Base-by-base conservation (phyloP, 2,888 invertebrate genomes). In the Cylindroiulus punctatus region DNA sequence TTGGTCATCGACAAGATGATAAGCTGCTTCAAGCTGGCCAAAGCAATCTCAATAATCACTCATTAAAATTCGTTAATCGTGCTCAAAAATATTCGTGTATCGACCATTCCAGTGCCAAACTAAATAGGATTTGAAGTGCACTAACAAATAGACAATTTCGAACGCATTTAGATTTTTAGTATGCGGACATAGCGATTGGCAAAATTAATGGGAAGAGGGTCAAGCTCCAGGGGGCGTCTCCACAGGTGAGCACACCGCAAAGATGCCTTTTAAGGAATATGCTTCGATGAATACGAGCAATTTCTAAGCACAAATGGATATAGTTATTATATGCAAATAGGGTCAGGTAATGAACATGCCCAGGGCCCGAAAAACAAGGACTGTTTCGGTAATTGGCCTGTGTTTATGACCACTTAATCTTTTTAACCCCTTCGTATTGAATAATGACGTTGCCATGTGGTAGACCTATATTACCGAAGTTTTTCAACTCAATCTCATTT, bases 211-310 rank as follows among this genome's bases (percentile, higher is more conserved):
- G 65, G 65, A 65, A 65, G 22, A 65, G 65, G 65, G 65, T 65
- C 65, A 65, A 65, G 65, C 65, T n/a, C 65, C 65, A 65, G 65
- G 65, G 65, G 65, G 65, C 65, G 65, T 65, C 65, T 65, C 65
- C n/a, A 10, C 65, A 65, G 65, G 65, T 65, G 65, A 65, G 65
- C 10, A 26, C 22, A 10, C 65, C 65, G 65, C 65, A 65, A 65
- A 65, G 65, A 65, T 65, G 22, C 65, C 65, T 65, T 65, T 65
- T 65, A 65, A 65, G 65, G 65, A 26, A 65, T 65, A 65, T 8
- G 8, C 7, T 65, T 65, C 65, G 65, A 65, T 65, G 65, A n/a
- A 65, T 65, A n/a, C 65, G 65, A 65, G n/a, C 65, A 65, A 65
- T 65, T 65, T 65, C 22, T n/a, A 2, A 57, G 57, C 57, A 57